A percentile compares a stretch with the other conserved stretches of the same genome.
Evolutionary conservation across 2,797 vertebrate genomes (phyloP).

Genomic region (Thaleichthys pacificus): DNA sequence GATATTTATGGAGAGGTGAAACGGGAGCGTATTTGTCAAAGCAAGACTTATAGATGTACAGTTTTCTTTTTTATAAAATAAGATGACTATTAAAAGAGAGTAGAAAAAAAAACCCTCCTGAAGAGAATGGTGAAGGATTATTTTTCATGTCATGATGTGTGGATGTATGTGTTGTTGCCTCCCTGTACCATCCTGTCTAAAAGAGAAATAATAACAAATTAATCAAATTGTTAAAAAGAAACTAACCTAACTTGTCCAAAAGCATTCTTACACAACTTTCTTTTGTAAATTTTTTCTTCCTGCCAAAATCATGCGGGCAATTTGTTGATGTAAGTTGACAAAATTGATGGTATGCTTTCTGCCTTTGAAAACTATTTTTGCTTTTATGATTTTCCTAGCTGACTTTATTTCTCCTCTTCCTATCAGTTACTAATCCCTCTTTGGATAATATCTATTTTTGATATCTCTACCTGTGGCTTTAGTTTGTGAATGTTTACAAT

Average conservation of each 20-base stretch:
- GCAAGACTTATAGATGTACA: slow-evolving; percentile 73
- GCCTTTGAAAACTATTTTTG: slow-evolving; percentile 75
- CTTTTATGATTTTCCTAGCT: slow-evolving; percentile 76
- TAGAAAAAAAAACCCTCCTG: slow-evolving; percentile 55
- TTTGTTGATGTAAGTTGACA: slow-evolving; percentile 99
- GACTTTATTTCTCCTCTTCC: slow-evolving; percentile 64
- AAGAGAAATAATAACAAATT: slow-evolving; percentile 77
- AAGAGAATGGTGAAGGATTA: slow-evolving; percentile 87
- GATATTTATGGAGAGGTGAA: slow-evolving; percentile 74
- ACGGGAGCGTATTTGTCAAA: slow-evolving; percentile 57
- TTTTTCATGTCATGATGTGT: slow-evolving; percentile 99
- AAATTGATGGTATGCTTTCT: slow-evolving; percentile 92
- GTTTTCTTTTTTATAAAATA: slow-evolving; percentile 72
- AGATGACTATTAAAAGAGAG: slow-evolving; percentile 58
- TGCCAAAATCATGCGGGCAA: slow-evolving; percentile 99
- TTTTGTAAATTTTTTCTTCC: slow-evolving; percentile 99
- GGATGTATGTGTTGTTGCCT: slow-evolving; percentile 98
- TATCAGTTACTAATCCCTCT: slow-evolving; percentile 74
- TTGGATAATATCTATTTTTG: slow-evolving; percentile 62
- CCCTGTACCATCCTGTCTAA: slow-evolving; percentile 89
- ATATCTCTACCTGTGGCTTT: slow-evolving; percentile 74
- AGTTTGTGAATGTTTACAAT: slow-evolving; percentile 78
- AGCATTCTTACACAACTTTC: slow-evolving; percentile 99
- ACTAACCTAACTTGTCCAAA: slow-evolving; percentile 92
- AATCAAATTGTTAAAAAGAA: slow-evolving; percentile 75